Base-by-base conservation (phyloP, 2,888 invertebrate species). In the Chaetogeoica ovagalla region DNA sequence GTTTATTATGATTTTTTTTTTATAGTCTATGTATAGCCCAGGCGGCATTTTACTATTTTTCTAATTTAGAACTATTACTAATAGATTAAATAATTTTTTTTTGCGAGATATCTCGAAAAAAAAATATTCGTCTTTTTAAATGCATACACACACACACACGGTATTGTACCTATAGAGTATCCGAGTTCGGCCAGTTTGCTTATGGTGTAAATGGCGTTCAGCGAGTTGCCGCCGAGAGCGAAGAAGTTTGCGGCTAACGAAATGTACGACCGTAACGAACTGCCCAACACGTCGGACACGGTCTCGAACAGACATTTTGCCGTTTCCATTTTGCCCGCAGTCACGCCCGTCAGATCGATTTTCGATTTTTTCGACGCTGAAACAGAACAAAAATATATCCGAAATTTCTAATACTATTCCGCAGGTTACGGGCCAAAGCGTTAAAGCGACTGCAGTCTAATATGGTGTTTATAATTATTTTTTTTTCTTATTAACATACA, bases 161-260 rank as follows among this genome's bases (percentile, higher is more conserved):
- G 43, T 43, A 7, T 66, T 19, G 88, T 86, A 89, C 94, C 91
- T 83, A 95, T 93, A 83, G 89, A 89, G 85, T 92, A 94, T 17
- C 94, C 94, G 84, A 90, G 90, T 79, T 94, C 93, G 68, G 91
- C 88, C 71, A 96, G 86, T 84, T 90, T 89, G 0, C 93, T 92
- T 9, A 95, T 93, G 0, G 94, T 94, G 83, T 90, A 92, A 81
- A 95, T 92, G 0, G 95, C 94, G 85, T 95, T 95, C 30, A 95
- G 88, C 0, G 95, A 95, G 85, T 95, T 94, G 17, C 95, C 95
- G 2, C 95, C 95, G 62, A 95, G 88, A 84, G 93, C 91, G 85
- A 93, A 95, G 86, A 95, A 95, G 83, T 94, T 84, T 0, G 92
- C 90, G 23, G 90, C 87, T 0, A 90, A 85, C 0, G 90, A 89